Evolutionary conservation across 2,888 invertebrate genomes (phyloP), one percentile per base, ranked within the genome.

Genomic region (Lingula anatina): DNA sequence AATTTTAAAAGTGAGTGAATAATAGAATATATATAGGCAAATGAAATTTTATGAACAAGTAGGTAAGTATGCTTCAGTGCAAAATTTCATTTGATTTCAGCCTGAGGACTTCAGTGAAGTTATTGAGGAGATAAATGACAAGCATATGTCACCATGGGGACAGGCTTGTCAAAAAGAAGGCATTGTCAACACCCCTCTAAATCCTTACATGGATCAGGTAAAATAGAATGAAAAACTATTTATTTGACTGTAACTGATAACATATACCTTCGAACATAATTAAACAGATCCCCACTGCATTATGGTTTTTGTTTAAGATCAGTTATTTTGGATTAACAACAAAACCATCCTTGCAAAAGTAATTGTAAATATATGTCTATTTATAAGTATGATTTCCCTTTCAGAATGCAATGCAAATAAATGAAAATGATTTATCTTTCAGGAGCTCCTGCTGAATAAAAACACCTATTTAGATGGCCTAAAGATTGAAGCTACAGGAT

Each of bases 91-190:
- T 62, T 48, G 44, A 36, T 50, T 35, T 37, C 53, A 71, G 1
- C 73, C 89, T 89, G 80, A 83, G 40, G 90, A 91, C 78, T 84
- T 90, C 78, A 83, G 83, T 1, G 83, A 84, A 7, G 86, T 90
- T 4, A 87, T 90, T 0, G 90, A 91, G 62, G 91, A 93, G 67
- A 90, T 90, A 0, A 94, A 94, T 75, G 93, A 94, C 77, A 92
- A 92, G 73, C 94, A 94, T 75, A 83, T 93, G 79, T 85, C 84
- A 0, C 91, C 92, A 20, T 94, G 94, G 94, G 91, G 91, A 0
- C 87, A 88, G 69, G 84, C 89, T 26, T 93, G 93, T 72, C 82
- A 85, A 56, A 79, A 80, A 55, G 86, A 89, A 75, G 81, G 82
- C 40, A 84, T 93, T 26, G 79, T 81, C 56, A 92, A 91, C 79